Evolutionary conservation across 2,797 vertebrate genomes (phyloP), one percentile per base, ranked within the genome.

Genomic region (Vipera latastei): DNA sequence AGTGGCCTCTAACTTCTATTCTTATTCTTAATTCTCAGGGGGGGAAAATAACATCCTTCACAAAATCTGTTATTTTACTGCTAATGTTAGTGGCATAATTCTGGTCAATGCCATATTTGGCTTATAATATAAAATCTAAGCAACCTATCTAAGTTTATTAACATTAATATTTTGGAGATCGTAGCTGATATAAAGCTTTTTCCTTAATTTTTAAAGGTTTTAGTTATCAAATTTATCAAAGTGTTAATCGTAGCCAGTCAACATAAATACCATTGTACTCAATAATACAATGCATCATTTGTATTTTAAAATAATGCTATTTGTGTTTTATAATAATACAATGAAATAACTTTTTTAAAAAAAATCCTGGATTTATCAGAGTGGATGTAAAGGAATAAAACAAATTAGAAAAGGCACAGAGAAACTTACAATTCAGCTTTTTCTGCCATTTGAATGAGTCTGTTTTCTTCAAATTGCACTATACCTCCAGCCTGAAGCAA

Each of bases 361-460:
- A 60, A 83, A 83, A 83, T 83, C 73, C 38, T 83, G 73, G 38
- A 25, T 48, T 48, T 83, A 83, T 73, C 69, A 25, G 73, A 1
- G 9, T 25, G 20, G 38, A 48, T 48, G 38, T 48, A 83, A 83
- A 91, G 88, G 8, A 86, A 8, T 59, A 51, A 51, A 86, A 55
- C 4, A 53, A 89, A 16, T 56, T 16, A 60, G n/a, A 65, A 69
- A 69, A 83, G 5, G 28, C 3, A 53, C 4, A 86, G 53, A 22
- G 48, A 90, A 92, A 98, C 99, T 99, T 96, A 99, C 99, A 99
- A 99, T 94, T 99, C 98, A 4, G 99, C 99, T 96, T 99, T 99
- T 95, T 99, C 99, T 95, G 99, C 99, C 96, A 99, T 97, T 78
- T 97, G 96, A 96, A 99, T 96, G 63, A 99, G 98, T 32, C 98